Evolutionary conservation across 2,797 vertebrate genomes (phyloP).

Genomic region (Sebastes jordani): DNA sequence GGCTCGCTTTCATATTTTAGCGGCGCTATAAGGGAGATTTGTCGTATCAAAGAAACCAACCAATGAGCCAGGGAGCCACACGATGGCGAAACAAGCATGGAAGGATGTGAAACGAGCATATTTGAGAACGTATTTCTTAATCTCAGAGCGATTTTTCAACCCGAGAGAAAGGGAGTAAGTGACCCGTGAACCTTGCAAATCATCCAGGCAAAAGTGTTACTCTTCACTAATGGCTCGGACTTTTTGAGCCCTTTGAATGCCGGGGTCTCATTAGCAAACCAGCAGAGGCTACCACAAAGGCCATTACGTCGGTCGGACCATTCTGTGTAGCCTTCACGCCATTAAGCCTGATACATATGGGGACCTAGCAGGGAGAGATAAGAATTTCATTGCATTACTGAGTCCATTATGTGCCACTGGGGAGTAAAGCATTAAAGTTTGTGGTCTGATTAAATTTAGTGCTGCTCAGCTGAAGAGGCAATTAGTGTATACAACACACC

Average conservation of each 20-base stretch:
- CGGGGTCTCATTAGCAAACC: constrained; percentile 75
- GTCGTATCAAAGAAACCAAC: constrained; percentile 37
- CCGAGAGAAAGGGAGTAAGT: constrained; percentile 27
- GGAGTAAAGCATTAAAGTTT: constrained; percentile 76
- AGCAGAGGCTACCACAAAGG: constrained; percentile 71
- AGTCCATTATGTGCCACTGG: constrained; percentile 76
- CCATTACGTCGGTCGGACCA: constrained; percentile 70
- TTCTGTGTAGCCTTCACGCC: constrained; percentile 69
- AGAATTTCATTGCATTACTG: constrained; percentile 81
- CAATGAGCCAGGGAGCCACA: not conserved
- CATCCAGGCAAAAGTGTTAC: constrained; percentile 56
- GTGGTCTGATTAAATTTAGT: constrained; percentile 82
- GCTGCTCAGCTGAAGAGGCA: constrained; percentile 74
- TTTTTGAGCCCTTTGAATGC: constrained; percentile 62
- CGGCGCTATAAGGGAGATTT: constrained; percentile 19
- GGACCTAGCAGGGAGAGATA: constrained; percentile 70
- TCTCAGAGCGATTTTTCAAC: constrained; percentile 38
- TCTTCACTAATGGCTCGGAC: constrained; percentile 67
- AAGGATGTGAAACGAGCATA: constrained; percentile 12
- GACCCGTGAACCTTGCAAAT: constrained; percentile 56
- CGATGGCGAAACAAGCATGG: not conserved
- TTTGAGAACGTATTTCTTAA: constrained; percentile 38
- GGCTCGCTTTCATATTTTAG: constrained; percentile 16
- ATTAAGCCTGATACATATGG: constrained; percentile 78
- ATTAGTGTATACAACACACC: constrained; percentile 75